Base-by-base conservation (phyloP, 2,888 invertebrate genomes). In the Elmis aenea region DNA sequence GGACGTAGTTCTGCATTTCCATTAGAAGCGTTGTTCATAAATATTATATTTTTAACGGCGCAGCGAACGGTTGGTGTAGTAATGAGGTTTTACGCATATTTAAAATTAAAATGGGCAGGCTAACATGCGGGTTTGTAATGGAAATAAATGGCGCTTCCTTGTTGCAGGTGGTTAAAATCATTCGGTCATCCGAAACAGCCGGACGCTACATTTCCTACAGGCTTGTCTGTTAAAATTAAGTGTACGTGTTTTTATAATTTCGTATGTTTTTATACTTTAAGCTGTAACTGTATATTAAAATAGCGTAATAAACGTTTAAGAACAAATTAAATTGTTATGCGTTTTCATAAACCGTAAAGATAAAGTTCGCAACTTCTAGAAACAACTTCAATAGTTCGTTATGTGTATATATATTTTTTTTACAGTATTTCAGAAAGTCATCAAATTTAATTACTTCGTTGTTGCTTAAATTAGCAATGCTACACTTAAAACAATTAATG, bases 131-230 rank as follows among this genome's bases (percentile, higher is more conserved):
- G 37, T 33, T 12, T 18, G 26, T 13, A 22, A 31, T 34, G 23
- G 32, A 6, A 18, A 18, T 18, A 18, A 18, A 18, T 18, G 5
- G 5, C 8, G 18, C 8, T 18, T 18, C 18, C 42, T 45, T 73
- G 21, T 75, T 74, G 26, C 73, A 86, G 85, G 91, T 94, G 48
- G 95, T 97, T 29, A 97, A 97, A 74, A 99, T 99, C 66, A 95
- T 97, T 57, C 78, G 97, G 51, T 85, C 95, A 4, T 96, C 95
- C 13, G 97, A 96, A 73, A 99, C 97, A 22, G 97, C 97, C 15
- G 97, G 97, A 25, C 79, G 96, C 62, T 99, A 99, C 66, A 96
- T 99, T 69, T 96, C 96, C 21, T 99, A 99, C 67, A 79, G 97
- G 64, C 77, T 95, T 59, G 94, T 95, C 35, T 91, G 91, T 60